Evolutionary conservation across 2,888 invertebrate genomes (phyloP).

Genomic region (Synanthedon formicaeformis): DNA sequence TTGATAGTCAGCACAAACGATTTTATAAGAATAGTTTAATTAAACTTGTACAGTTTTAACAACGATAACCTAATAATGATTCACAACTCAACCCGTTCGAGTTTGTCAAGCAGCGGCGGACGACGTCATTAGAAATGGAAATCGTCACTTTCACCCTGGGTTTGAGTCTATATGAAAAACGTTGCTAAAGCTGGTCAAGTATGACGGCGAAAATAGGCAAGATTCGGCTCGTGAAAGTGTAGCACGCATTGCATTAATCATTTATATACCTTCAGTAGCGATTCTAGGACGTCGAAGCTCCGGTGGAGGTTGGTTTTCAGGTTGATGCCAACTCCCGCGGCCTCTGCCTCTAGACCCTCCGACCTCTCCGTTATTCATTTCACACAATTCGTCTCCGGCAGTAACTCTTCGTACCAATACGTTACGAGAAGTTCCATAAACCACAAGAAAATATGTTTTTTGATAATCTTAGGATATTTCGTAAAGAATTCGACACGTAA

Average conservation of each 20-base stretch:
- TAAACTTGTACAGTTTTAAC: neutral
- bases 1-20: too few species aligned
- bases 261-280: conserved; percentile 38
- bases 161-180: conserved; percentile 32
- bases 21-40: too few species aligned
- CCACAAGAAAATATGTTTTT: conserved; percentile 15
- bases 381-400: conserved; percentile 26
- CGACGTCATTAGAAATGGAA: conserved; percentile 61
- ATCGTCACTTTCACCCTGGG: conserved; percentile 63
- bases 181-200: conserved; percentile 23
- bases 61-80: neutral
- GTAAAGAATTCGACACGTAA: conserved; percentile 57
- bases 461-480: conserved; percentile 16
- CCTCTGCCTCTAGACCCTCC: conserved; percentile 64
- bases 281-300: conserved; percentile 57
- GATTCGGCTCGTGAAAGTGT: conserved; percentile 29
- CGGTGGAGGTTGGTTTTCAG: conserved; percentile 57
- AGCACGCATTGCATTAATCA: conserved; percentile 9
- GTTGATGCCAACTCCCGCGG: conserved; percentile 62
- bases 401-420: conserved; percentile 20
- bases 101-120: neutral
- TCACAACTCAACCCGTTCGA: neutral
- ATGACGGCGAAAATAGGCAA: conserved; percentile 30
- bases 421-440: conserved; percentile 47
- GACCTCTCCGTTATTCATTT: conserved; percentile 68